Base-by-base conservation (phyloP, 2,888 invertebrate species). In the Raillietiella orientalis region DNA sequence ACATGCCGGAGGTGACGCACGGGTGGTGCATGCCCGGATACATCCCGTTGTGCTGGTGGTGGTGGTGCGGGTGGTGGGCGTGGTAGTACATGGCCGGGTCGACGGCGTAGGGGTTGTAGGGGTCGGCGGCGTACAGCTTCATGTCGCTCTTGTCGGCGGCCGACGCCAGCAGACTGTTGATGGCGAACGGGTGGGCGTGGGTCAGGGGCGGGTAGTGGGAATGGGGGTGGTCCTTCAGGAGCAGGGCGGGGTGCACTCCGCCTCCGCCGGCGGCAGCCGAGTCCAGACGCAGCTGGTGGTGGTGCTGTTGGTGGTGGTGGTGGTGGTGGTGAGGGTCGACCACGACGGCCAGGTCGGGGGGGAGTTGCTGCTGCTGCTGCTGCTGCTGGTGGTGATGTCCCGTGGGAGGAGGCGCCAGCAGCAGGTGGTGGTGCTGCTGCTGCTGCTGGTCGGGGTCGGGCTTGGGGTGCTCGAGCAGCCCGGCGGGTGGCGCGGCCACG, bases 101-200 rank as follows among this genome's bases (percentile, higher is more conserved):
- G 29, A 17, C 27, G 21, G 20, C 31, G n/a, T 28, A 28, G 10
- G 23, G 25, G 10, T 26, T 23, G 25, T 31, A 32, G 9, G 28
- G 31, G n/a, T 58, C 51, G 36, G 41, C 39, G 30, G 71, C 75
- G 52, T 79, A 79, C 71, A 79, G 74, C 51, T 77, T 79, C 38
- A 75, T 62, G 49, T 79, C 79, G 35, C 74, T 58, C 49, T 77
- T 75, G 35, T 69, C 66, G 46, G 74, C 74, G 27, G 66, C 61
- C 24, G 28, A n/a, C n/a, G 82, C 79, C 41, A 87, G 58, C 43
- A 87, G 58, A 47, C 79, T 66, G 39, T 72, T 79, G 49, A 87
- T 87, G 46, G 77, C 77, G 55, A 87, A 87, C 14, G 84, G 84
- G 44, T 79, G 69, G 42, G 71, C 71, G 21, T 63, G 62, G 9